Conservation (phyloP, 2,888 invertebrate species). For the Meliscaeva auricollis region DNA sequence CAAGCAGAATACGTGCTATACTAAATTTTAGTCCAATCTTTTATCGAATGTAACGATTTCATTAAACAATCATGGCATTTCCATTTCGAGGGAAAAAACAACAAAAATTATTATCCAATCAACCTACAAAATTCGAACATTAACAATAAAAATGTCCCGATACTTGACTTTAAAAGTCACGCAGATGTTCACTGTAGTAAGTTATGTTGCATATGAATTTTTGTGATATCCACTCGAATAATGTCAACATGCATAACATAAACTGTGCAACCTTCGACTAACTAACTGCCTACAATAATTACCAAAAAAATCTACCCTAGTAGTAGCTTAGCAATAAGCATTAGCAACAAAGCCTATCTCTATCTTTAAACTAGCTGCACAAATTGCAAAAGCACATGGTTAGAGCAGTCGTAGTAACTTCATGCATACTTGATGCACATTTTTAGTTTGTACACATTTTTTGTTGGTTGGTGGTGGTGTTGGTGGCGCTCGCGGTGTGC, state of each 20-base stretch:
- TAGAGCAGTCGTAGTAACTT: conserved; percentile 30
- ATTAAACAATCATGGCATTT: no score
- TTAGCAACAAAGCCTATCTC: conserved; percentile 1
- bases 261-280: conserved; percentile 19
- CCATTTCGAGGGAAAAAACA: no score
- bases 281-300: conserved; percentile 15
- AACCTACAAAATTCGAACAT: no score
- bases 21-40: no score
- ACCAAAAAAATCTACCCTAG: conserved; percentile 11
- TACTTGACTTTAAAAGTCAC: background rate
- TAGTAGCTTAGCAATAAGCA: background rate
- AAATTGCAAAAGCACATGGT: conserved; percentile 62
- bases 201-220: background rate
- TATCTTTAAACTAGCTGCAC: conserved; percentile 24
- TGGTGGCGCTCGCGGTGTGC: conserved; percentile 24
- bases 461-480: background rate
- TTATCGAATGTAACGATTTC: no score
- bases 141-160: background rate
- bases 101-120: no score
- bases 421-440: conserved; percentile 47
- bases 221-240: no score
- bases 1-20: no score
- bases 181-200: conserved; percentile 3
- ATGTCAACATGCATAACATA: background rate
- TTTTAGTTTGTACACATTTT: background rate